Percentiles rank a stretch among this genome's conserved stretches.
These are phyloP conservation scores for Agapostemon virescens DNA, from an alignment of 2,888 invertebrate species.

Conservation along the genomic window DNA sequence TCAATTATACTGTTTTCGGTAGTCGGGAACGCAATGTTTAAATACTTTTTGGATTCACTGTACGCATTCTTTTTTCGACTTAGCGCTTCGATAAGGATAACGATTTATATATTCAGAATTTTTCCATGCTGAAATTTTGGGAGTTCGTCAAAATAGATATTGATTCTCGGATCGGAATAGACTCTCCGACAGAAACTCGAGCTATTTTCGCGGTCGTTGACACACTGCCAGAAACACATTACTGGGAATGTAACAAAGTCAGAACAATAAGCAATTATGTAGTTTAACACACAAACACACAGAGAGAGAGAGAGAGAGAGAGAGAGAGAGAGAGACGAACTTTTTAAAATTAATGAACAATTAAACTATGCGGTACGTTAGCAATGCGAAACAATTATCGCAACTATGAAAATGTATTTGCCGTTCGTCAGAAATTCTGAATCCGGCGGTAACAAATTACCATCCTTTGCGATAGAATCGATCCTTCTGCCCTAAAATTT, in stretches of 20 bases:
- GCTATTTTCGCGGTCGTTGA: not conserved
- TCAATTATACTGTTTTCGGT: too few relatives aligned
- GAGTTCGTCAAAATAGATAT: not conserved
- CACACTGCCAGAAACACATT: not conserved
- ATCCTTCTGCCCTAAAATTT: not conserved
- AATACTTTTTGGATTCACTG: too few relatives aligned
- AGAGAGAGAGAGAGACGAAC: not conserved
- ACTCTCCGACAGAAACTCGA: not conserved
- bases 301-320: too few relatives aligned
- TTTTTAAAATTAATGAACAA: not conserved
- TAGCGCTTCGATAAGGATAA: not conserved
- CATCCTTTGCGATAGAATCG: not conserved
- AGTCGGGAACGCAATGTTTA: too few relatives aligned
- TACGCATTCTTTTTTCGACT: not conserved
- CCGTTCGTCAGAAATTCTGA: not conserved
- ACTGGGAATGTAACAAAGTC: not conserved
- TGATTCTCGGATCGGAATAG: not conserved
- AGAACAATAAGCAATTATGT: not conserved
- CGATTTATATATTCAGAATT: not conserved
- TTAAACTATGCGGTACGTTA: not conserved
- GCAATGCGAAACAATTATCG: not conserved
- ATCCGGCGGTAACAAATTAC: not conserved
- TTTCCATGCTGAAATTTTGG: not conserved
- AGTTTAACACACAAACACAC: too few relatives aligned
- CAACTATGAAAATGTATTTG: not conserved